Evolutionary conservation across 2,113 vertebrate species (phyloP), one percentile per base, ranked within the genome.

Genomic region (Dasyurus viverrinus): DNA sequence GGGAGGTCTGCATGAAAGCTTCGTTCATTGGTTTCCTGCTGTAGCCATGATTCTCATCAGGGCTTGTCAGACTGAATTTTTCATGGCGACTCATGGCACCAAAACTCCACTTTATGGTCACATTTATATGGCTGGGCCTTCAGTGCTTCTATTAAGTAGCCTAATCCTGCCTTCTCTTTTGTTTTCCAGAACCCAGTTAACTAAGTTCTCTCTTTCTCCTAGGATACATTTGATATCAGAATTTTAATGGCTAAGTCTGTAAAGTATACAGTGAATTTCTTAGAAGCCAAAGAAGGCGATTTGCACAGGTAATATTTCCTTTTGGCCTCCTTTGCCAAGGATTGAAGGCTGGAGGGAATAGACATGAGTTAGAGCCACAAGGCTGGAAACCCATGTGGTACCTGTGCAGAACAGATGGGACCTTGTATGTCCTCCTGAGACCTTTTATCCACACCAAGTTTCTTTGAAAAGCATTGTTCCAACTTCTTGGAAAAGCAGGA

Each of bases 201-300:
- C 68, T 84, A 16, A 2, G 19, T 4, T 12, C 55, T 36, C 16
- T 76, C 7, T 96, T 68, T 94, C 53, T 91, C 93, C 46, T 97
- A 99, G 99, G 99, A 99, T 98, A 99, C 99, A 0, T 99, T 99
- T 98, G 99, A 99, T 97, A 99, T 99, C 98, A 98, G 99, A 97
- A 99, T 99, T 96, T 98, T 99, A 97, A 99, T 99, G 99, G 99
- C 99, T 96, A 99, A 99, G 97, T 99, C 99, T 0, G 99, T 99
- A 95, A 99, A 99, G 98, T 99, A 99, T 97, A 99, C 99, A 14
- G 99, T 99, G 94, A 99, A 99, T 99, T 99, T 99, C 98, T 98
- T 99, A 98, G 99, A 99, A 98, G 98, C 99, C 98, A 99, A 99
- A 99, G 99, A 99, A 98, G 99, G 99, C 47, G 99, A 99, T 98